Base-by-base conservation (phyloP, 2,797 vertebrate genomes). In the Caiman crocodilus region DNA sequence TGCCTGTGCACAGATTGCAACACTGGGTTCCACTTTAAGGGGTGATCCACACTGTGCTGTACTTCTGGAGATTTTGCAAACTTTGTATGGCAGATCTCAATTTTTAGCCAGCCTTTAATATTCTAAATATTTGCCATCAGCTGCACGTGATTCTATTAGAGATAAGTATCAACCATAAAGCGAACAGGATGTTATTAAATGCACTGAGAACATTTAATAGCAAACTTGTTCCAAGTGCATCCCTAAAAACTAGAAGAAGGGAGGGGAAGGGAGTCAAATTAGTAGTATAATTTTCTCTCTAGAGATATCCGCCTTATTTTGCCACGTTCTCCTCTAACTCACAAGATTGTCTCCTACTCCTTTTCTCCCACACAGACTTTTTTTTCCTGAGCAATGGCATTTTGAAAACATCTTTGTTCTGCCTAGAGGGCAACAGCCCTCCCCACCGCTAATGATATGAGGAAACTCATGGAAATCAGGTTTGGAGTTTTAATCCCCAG, bases 361-460 rank as follows among this genome's bases (percentile, higher is more conserved):
- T 58, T 55, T 12, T 23, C 80, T 26, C 35, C 23, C 42, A 5
- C 1, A 0, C 0, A 1, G 30, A 16, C 1, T 0, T 23, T 87
- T 75, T 71, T 20, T 50, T 58, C 74, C 63, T 2, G 15, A 76
- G 82, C 91, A 77, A 63, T 14, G 64, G 26, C 86, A 80, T 73
- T 88, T 85, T 42, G 79, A 77, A 78, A 76, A n/a, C 69, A 30
- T 9, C 79, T 65, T 63, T 73, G 84, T 67, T 86, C 86, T 81
- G 88, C 92, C 83, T 61, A 4, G 17, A 71, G 69, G 88, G 67
- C 2, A 12, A 35, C 76, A 87, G 84, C 76, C 76, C 76, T 79
- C 58, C 80, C 80, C 78, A 16, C 63, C 3, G 3, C 74, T 21
- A 35, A 25, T 1, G 8, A 82, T 69, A 91, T 82, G 55, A 74